Evolutionary conservation across 2,797 vertebrate genomes (phyloP), one percentile per base, ranked within the genome.

Genomic region (Triplophysa yarkandensis): DNA sequence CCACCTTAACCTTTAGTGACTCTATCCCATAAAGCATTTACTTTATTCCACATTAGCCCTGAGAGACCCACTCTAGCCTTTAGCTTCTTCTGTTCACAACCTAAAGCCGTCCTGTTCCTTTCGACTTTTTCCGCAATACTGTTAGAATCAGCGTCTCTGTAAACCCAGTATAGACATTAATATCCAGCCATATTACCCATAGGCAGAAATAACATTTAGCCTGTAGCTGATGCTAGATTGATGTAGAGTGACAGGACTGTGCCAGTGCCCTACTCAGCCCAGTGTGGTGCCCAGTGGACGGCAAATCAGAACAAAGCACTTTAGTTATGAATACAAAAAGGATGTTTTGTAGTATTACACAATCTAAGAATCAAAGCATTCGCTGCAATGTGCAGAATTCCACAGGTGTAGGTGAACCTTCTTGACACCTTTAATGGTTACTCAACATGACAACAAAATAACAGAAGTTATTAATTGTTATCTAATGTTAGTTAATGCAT

Each of bases 141-240:
- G 50, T 17, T n/a, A 61, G 8, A 16, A 55, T 23, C 11, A 36
- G 39, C 21, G 8, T 74, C 64, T 74, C 32, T 60, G 23, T 25
- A 44, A 28, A 41, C 19, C 66, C 52, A 46, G 16, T 21, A 28
- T 23, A 32, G 17, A 36, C 16, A 44, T 62, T 67, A 17, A 30
- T 10, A 21, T 67, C 4, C 36, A 70, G 54, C 36, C 9, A 46
- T 46, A 41, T 74, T 64, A 50, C 58, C 60, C 41, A 52, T 50
- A 44, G 63, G 52, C 67, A 25, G 43, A 25, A 52, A 7, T 41
- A 74, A 30, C 58, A 43, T 36, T 39, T 61, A 67, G 61, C 77
- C 60, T 52, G 67, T 75, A 65, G 67, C 72, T 70, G 67, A 60
- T 27, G 60, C 2, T 70, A 30, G 61, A 71, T 58, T 44, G 71